Evolutionary conservation across 2,888 invertebrate genomes (phyloP).

Genomic region (Lagria hirta): DNA sequence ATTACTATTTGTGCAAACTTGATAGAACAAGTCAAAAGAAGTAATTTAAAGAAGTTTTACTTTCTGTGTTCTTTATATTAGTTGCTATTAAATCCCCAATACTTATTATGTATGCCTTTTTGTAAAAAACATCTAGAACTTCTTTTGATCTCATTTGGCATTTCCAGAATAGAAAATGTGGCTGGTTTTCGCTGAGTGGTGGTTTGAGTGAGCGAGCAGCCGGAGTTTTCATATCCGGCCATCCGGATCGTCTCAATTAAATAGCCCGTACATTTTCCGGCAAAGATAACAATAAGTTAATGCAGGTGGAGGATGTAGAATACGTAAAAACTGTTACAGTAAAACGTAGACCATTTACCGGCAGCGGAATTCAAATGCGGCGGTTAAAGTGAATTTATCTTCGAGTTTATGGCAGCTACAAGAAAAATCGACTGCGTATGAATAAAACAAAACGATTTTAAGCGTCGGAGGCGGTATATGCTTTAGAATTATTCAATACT

Average conservation of each 20-base stretch:
- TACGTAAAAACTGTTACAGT: constrained; percentile 21
- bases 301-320: constrained; percentile 26
- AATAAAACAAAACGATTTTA: constrained; percentile 53
- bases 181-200: too few species aligned
- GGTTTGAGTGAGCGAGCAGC: too few species aligned
- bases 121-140: too few species aligned
- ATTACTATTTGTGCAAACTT: too few species aligned
- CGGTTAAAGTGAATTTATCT: constrained; percentile 46
- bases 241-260: constrained; percentile 16
- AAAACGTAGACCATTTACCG: constrained; percentile 37
- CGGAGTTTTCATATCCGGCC: constrained; percentile 8
- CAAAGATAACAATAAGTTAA: constrained; percentile 34
- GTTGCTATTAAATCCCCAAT: too few species aligned
- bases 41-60: too few species aligned
- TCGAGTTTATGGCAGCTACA: constrained; percentile 47
- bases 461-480: constrained; percentile 46
- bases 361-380: constrained; percentile 43
- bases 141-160: too few species aligned
- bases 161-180: too few species aligned
- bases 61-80: too few species aligned
- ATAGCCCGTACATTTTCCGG: constrained; percentile 15
- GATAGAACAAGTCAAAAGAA: too few species aligned
- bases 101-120: too few species aligned
- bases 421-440: constrained; percentile 50
- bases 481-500: constrained; percentile 52